phyloP scores from a whole-genome alignment of 2,113 vertebrate genomes.

The Willisornis vidua region DNA sequence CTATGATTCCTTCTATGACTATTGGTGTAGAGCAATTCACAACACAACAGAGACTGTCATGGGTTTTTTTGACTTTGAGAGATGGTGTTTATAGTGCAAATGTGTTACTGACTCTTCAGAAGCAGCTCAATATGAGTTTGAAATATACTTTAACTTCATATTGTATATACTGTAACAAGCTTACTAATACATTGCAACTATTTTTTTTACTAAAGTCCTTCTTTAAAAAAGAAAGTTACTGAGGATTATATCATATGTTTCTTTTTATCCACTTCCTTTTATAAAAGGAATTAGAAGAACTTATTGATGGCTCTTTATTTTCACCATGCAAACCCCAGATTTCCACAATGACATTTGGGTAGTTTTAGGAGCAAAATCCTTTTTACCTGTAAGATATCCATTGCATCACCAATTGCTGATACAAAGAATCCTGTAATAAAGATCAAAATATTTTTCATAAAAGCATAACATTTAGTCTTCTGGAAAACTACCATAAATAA shows the following conservation, averaged over 20 bases:
- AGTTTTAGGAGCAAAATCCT: neutral
- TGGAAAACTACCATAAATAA: neutral
- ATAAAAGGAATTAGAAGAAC: neutral
- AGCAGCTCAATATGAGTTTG: neutral
- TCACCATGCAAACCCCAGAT: neutral
- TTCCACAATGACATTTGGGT: neutral
- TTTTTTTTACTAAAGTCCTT: neutral
- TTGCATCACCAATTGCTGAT: neutral
- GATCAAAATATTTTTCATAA: neutral
- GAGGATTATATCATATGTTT: neutral
- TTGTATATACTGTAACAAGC: neutral
- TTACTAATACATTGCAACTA: neutral
- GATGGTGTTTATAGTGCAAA: neutral
- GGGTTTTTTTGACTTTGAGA: slow-evolving; percentile 9
- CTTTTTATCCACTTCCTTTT: neutral
- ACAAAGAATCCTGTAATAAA: neutral
- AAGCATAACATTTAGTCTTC: neutral
- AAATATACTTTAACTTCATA: neutral
- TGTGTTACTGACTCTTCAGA: neutral
- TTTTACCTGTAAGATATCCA: neutral
- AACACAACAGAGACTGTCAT: neutral
- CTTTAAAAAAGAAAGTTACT: neutral
- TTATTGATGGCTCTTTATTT: neutral
- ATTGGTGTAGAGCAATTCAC: neutral
- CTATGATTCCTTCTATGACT: neutral